phyloP scores from a whole-genome alignment of 1,140 invertebrate species.

The Cepaea nemoralis region DNA sequence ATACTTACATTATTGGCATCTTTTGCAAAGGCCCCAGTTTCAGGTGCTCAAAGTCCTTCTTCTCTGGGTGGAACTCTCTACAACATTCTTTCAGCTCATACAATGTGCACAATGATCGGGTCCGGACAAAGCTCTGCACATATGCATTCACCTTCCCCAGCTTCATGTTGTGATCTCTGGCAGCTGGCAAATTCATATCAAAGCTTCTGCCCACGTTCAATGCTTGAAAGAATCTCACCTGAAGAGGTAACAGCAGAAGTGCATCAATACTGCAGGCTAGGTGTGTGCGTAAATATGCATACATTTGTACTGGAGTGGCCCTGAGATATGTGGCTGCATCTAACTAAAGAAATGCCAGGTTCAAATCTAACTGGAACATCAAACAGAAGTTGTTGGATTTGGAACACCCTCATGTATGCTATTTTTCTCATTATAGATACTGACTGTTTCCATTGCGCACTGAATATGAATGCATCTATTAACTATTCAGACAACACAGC shows the following conservation, averaged over 20 bases:
- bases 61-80: constrained; percentile 55
- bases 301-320: no score
- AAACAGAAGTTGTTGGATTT: no score
- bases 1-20: constrained; percentile 56
- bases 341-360: no score
- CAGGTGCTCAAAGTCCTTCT: constrained; percentile 56
- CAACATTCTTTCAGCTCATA: constrained; percentile 60
- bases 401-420: no score
- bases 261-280: constrained; percentile 6
- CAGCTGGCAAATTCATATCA: constrained; percentile 51
- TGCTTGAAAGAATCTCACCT: neutral
- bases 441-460: no score
- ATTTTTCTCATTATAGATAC: no score
- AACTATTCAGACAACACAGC: no score
- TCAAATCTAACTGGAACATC: no score
- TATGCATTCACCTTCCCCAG: constrained; percentile 64
- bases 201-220: constrained; percentile 26
- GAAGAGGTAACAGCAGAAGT: neutral
- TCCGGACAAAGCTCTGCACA: constrained; percentile 62
- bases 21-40: constrained; percentile 65
- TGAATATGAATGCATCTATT: no score
- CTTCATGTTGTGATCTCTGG: constrained; percentile 54
- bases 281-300: no score
- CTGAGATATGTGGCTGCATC: no score
- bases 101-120: constrained; percentile 61